Evolutionary conservation across 2,888 invertebrate species (phyloP), one percentile per base, ranked within the genome.

Genomic region (Heliconius hortense): DNA sequence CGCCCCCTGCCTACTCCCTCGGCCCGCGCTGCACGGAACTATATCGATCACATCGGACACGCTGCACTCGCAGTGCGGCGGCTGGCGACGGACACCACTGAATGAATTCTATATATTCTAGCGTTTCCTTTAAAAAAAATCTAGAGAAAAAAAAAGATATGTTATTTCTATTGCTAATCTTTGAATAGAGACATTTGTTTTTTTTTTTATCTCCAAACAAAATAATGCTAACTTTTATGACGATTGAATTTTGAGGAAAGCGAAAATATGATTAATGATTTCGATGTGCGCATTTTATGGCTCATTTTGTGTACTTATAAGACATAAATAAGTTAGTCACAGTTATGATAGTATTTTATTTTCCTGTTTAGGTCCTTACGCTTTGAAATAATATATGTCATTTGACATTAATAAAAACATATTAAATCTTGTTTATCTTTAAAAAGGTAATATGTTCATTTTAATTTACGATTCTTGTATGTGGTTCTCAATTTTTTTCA

Each of bases 1-100:
- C 88, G 87, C 79, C 82, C 82, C 82, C 81, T 83, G 83, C 84
- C 81, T 75, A 79, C 80, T 79, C 83, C 83, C 85, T 84, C 85
- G 82, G 82, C 81, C 81, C 82, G 82, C 85, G 86, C 85, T 80
- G 82, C 82, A 83, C 81, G 83, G 80, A 82, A 83, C 85, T 80
- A 82, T 90, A 89, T 90, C 89, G 92, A 92, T 91, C 89, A 89
- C 85, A 84, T 80, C 78, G 87, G 86, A 86, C 87, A 86, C 84
- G 82, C 83, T 83, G 81, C 87, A 86, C 84, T 85, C 75, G 35
- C 70, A 68, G 74, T 67, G 64, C 24, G 56, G 74, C 18, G 53
- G 56, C 24, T 69, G 60, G 26, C 67, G 67, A 60, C 56, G 28
- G 59, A 43, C 53, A 66, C 26, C 24, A 43, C 66, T 66, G 64